Percentiles rank a stretch among this genome's conserved stretches.
Conservation (phyloP, 1,140 invertebrate genomes). For the Psilanteris sp. region DNA sequence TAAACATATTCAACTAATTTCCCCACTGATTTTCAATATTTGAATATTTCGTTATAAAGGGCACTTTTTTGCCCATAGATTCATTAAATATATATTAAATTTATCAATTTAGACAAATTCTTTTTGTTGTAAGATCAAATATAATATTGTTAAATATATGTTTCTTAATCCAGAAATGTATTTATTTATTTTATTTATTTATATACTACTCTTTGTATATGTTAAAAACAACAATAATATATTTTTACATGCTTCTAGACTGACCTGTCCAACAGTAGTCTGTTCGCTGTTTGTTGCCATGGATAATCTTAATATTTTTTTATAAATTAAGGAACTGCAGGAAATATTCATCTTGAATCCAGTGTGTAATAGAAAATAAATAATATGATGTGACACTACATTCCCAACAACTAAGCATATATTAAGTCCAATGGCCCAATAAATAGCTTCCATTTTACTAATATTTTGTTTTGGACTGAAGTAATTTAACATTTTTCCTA, state of each 20-base stretch:
- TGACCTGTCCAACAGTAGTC: constrained; percentile 75
- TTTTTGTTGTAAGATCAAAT: no score
- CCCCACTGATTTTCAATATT: no score
- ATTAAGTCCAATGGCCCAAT: constrained; percentile 85
- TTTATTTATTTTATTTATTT: no score
- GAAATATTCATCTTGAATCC: constrained; percentile 90
- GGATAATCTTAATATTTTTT: constrained; percentile 83
- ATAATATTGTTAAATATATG: no score
- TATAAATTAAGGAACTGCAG: constrained; percentile 89
- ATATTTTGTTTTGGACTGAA: constrained; percentile 81
- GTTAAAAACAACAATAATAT: neutral
- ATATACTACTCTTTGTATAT: no score
- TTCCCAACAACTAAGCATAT: constrained; percentile 85
- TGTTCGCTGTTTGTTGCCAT: constrained; percentile 66
- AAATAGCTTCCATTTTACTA: constrained; percentile 82
- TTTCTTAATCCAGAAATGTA: no score
- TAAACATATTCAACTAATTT: no score
- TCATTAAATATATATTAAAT: no score
- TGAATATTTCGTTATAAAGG: no score
- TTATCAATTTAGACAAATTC: no score
- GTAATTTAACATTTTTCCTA: constrained; percentile 86
- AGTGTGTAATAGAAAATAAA: constrained; percentile 86
- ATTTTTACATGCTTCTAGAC: neutral
- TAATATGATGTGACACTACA: constrained; percentile 88
- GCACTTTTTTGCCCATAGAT: no score